Evolutionary conservation across 2,797 vertebrate species (phyloP).

Genomic region (Chromobotia macracanthus): DNA sequence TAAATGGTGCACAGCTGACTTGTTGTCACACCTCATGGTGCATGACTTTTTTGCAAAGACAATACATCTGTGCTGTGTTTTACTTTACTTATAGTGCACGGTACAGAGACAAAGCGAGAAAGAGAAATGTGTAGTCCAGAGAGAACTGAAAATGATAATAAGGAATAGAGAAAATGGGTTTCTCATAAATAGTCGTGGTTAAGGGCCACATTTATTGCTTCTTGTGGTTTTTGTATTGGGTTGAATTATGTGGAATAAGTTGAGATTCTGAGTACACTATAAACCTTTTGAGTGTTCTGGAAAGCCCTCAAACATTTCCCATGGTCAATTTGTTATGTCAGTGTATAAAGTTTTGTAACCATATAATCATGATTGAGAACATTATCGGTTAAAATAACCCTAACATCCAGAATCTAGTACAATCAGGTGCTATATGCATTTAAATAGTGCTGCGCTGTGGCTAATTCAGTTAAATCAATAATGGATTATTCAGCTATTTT

Average conservation of each 20-base stretch:
- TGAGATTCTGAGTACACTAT: neutral
- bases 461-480: too few relatives aligned
- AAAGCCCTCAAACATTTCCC: neutral
- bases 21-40: constrained; percentile 25
- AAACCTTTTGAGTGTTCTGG: neutral
- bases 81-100: neutral
- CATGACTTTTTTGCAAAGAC: constrained; percentile 11
- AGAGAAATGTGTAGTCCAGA: constrained; percentile 32
- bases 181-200: constrained; percentile 65
- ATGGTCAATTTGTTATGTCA: neutral
- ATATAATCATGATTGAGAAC: neutral
- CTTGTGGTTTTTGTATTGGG: constrained; percentile 68
- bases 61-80: constrained; percentile 33
- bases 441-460: too few relatives aligned
- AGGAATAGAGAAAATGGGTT: constrained; percentile 62
- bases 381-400: too few relatives aligned
- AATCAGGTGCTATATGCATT: too few relatives aligned
- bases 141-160: constrained; percentile 67
- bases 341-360: neutral
- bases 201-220: constrained; percentile 57
- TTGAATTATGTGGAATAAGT: constrained; percentile 12
- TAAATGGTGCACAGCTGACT: constrained; percentile 27
- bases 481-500: neutral
- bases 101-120: constrained; percentile 3
- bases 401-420: too few relatives aligned